Conservation (phyloP, 1,140 invertebrate species). For the Leptonema lineaticorne region DNA sequence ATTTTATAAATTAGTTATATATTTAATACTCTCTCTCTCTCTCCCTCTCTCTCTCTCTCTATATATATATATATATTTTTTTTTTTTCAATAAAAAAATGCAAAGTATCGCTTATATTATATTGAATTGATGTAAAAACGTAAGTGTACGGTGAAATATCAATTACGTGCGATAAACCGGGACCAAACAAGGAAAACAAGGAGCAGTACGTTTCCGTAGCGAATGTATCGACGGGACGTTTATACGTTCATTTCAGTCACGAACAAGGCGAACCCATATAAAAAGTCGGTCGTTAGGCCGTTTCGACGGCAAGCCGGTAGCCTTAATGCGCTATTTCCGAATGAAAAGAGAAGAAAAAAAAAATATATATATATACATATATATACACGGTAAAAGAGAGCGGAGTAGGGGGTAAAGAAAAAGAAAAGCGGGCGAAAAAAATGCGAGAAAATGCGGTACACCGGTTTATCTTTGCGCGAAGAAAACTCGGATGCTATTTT, state of each 20-base stretch:
- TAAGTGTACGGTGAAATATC: slow-evolving; percentile 3
- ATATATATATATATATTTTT: no score
- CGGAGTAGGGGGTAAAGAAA: no score
- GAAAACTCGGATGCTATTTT: background rate
- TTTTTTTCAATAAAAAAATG: no score
- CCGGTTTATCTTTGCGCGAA: slow-evolving; percentile 14
- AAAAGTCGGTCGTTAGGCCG: slow-evolving; percentile 18
- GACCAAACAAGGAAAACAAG: background rate
- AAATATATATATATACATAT: background rate
- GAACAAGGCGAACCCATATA: slow-evolving; percentile 17
- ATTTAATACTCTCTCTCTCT: no score
- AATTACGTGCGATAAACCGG: background rate
- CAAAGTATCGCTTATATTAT: background rate
- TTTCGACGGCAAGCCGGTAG: slow-evolving; percentile 3
- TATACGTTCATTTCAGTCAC: slow-evolving; percentile 25
- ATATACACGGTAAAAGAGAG: no score
- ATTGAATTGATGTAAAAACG: background rate
- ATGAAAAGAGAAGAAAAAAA: background rate
- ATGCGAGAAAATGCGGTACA: background rate
- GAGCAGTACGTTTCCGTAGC: background rate
- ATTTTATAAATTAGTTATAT: no score
- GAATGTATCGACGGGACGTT: slow-evolving; percentile 16
- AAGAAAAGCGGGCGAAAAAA: background rate
- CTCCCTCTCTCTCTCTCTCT: no score
- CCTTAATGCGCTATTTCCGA: slow-evolving; percentile 24